Evolutionary conservation across 1,140 invertebrate species (phyloP), one percentile per base, ranked within the genome.

Genomic region (Myzus persicae): DNA sequence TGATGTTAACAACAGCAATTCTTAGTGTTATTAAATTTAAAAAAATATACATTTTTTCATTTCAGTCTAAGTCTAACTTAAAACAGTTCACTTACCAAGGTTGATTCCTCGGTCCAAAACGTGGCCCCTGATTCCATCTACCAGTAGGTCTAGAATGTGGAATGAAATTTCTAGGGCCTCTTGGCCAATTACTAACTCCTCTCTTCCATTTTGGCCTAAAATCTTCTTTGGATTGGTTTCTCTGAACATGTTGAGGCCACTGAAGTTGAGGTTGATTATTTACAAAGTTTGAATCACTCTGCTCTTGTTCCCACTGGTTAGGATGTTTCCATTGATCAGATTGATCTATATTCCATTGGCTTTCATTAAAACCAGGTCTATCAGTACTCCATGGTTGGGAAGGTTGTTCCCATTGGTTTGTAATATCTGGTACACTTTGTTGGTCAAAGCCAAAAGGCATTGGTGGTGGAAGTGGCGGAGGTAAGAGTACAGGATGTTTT

Each of bases 391-490:
- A 93, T 3, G 18, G 44, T 54, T 85, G 91, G 8, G 42, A 31
- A 7, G 91, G 18, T 84, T 42, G 46, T 48, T 85, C 91, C 91
- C 91, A 93, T 1, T 54, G 91, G 14, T 85, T 82, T 36, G 44
- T 26, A 31, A 38, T 26, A n/a, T 93, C 76, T 48, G 90, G 36
- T 81, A 48, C 81, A 40, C 38, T 67, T 85, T 84, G 91, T n/a
- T 81, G 76, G 11, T 93, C 91, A 54, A 93, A 93, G 20, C 85
- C 91, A 42, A 84, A 93, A 46, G 44, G 42, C 42, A 92, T 81
- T 38, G 90, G 90, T n/a, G 91, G 91, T 18, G 91, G 91, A 82
- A 44, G 91, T 38, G 91, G 91, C n/a, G 91, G 91, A 40, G 91
- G 91, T 51, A 82, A 31, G 9, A 93, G 46, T 76, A 85, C 31